These are phyloP conservation scores for Cybosia mesomella DNA, from an alignment of 2,888 invertebrate species.

Conservation along the genomic window DNA sequence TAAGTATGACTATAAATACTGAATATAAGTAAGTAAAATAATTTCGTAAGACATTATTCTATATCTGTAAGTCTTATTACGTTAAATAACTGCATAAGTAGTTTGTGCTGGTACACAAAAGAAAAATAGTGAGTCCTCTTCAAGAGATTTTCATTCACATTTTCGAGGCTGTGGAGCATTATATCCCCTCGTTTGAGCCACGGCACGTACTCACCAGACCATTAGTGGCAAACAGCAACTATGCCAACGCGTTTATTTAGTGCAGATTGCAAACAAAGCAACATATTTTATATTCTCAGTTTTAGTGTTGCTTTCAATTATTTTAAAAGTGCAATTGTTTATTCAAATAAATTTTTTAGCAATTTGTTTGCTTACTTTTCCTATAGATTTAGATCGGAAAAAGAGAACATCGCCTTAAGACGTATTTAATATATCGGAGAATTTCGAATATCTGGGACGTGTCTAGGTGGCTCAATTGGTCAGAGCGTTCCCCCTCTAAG, in stretches of 20 bases:
- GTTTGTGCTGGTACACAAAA: conserved; percentile 2
- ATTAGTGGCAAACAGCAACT: conserved; percentile 60
- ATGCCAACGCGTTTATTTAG: conserved; percentile 53
- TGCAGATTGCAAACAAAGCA: conserved; percentile 39
- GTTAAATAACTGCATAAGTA: not conserved
- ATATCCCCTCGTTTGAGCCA: conserved; percentile 40
- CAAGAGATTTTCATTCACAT: conserved; percentile 47
- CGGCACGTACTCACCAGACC: conserved; percentile 57
- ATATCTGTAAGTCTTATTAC: not conserved
- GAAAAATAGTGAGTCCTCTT: conserved; percentile 32
- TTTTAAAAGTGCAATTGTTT: not conserved
- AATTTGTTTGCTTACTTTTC: too few species aligned
- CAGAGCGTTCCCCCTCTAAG: too few species aligned
- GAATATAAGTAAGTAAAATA: too few species aligned
- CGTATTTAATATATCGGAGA: too few species aligned
- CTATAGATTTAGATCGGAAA: too few species aligned
- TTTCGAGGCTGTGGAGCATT: conserved; percentile 47
- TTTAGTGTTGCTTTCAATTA: conserved; percentile 12
- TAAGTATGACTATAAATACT: too few species aligned
- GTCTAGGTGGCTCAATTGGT: too few species aligned
- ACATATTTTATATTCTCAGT: conserved; percentile 23
- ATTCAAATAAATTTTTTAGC: too few species aligned
- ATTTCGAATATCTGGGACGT: too few species aligned
- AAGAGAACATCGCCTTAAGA: too few species aligned
- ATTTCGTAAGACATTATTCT: not conserved